phyloP scores from a whole-genome alignment of 2,113 vertebrate species.

The Pycnonotus jocosus region DNA sequence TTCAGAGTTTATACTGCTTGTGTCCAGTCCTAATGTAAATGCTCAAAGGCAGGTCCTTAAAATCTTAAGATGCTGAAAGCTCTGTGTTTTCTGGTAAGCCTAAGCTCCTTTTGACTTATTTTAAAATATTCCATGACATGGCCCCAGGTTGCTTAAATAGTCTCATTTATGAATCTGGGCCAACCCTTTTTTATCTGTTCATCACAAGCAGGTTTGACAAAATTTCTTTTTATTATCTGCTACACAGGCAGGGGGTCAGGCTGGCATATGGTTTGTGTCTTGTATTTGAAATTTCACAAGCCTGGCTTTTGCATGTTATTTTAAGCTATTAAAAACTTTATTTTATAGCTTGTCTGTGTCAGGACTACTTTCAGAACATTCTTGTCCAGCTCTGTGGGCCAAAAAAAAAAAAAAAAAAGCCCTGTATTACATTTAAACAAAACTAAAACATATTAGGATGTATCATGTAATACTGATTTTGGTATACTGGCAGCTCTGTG shows the following conservation, averaged over 20 bases:
- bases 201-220: background rate
- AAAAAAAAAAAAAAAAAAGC: rapidly evolving
- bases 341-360: background rate
- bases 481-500: background rate
- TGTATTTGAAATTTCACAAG: background rate
- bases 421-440: background rate
- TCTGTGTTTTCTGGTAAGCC: background rate
- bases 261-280: background rate
- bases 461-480: background rate
- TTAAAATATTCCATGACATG: background rate
- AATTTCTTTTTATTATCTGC: slow-evolving; percentile 2
- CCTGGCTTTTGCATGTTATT: background rate
- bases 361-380: background rate
- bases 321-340: background rate
- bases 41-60: background rate
- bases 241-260: slow-evolving; percentile 3
- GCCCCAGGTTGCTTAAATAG: background rate
- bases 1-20: background rate
- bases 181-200: background rate
- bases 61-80: background rate
- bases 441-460: background rate
- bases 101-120: background rate
- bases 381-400: background rate
- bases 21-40: background rate
- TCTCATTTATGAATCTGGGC: background rate